phyloP scores from a whole-genome alignment of 1,140 invertebrate genomes.

The Drepana arcuata region DNA sequence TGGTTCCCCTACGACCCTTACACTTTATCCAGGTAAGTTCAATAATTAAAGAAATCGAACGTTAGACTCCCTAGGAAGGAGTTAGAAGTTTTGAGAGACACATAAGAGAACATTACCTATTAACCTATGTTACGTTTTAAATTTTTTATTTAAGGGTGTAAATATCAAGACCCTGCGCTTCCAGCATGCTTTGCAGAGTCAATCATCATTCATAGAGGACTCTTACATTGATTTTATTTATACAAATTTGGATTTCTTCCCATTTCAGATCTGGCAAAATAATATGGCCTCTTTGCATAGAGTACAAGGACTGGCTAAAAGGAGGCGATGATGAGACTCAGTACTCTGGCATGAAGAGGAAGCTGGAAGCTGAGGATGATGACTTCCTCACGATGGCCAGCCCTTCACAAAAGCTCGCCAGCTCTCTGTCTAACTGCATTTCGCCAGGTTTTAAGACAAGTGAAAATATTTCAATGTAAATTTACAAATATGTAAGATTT shows the following conservation, averaged over 20 bases:
- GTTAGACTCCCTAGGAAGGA: too few relatives aligned
- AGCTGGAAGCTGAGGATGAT: slow-evolving; percentile 52
- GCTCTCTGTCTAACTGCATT: slow-evolving; percentile 44
- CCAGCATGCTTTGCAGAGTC: too few relatives aligned
- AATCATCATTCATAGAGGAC: too few relatives aligned
- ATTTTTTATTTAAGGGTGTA: too few relatives aligned
- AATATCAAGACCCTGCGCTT: too few relatives aligned
- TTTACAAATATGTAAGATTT: too few relatives aligned
- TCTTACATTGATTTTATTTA: slow-evolving; percentile 5
- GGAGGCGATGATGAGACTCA: slow-evolving; percentile 51
- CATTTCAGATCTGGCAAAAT: slow-evolving; percentile 54
- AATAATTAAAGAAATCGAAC: too few relatives aligned
- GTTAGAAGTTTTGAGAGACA: too few relatives aligned
- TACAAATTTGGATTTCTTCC: not conserved
- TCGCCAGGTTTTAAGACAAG: slow-evolving; percentile 55
- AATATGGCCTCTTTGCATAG: slow-evolving; percentile 60
- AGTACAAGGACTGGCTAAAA: slow-evolving; percentile 54
- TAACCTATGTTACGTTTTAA: too few relatives aligned
- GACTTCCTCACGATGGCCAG: slow-evolving; percentile 43
- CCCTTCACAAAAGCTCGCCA: slow-evolving; percentile 36
- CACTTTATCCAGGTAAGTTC: slow-evolving; percentile 55
- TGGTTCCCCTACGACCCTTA: slow-evolving; percentile 71
- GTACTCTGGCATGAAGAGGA: slow-evolving; percentile 43
- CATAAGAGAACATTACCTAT: too few relatives aligned
- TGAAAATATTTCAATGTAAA: slow-evolving; percentile 34